phyloP scores from a whole-genome alignment of 1,140 invertebrate genomes.

The Delia radicum region DNA sequence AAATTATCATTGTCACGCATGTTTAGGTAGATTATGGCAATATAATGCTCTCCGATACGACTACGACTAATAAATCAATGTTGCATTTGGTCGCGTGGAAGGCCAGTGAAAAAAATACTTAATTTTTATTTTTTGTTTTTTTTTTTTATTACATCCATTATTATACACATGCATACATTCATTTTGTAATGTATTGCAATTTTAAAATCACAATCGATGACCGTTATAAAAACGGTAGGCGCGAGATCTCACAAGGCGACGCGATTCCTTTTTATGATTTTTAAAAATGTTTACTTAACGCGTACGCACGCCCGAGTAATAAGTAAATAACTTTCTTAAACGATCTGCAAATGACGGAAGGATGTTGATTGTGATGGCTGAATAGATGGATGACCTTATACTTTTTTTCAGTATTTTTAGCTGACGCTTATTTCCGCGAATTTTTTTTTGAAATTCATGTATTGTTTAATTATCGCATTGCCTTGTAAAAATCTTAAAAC shows the following conservation, averaged over 20 bases:
- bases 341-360: not conserved
- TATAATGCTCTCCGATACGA: too few species aligned
- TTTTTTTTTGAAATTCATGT: not conserved
- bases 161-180: not conserved
- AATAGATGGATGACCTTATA: not conserved
- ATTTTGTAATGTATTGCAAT: not conserved
- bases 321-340: not conserved
- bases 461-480: not conserved
- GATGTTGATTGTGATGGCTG: not conserved
- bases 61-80: not conserved
- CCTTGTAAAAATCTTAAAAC: not conserved
- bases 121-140: not conserved
- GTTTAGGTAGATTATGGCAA: not conserved
- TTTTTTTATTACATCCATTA: not conserved
- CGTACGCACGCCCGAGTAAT: not conserved
- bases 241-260: constrained; percentile 11
- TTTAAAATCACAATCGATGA: not conserved
- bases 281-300: not conserved
- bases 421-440: constrained; percentile 10
- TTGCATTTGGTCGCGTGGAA: constrained; percentile 1
- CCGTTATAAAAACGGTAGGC: constrained; percentile 18
- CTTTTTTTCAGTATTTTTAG: not conserved
- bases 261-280: constrained; percentile 17
- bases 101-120: not conserved
- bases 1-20: constrained; percentile 13